Percentiles rank a stretch among this genome's conserved stretches.
Conservation (phyloP, 2,888 invertebrate species). For the Scaptomyza reducta region DNA sequence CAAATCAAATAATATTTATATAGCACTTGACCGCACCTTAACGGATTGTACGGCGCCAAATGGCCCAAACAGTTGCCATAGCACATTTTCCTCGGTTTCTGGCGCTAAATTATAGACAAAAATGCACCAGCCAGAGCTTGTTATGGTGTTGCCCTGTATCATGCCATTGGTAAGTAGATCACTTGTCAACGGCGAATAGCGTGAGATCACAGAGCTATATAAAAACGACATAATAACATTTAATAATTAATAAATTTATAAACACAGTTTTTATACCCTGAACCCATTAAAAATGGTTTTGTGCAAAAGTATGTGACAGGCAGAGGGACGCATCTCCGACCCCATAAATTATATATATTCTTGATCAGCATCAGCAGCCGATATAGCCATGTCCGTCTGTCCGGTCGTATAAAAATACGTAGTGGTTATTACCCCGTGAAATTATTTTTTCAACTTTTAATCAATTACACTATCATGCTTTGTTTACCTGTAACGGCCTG, state of each 20-base stretch:
- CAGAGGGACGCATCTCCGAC: too few species aligned
- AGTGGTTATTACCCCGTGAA: too few species aligned
- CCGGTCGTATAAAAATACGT: too few species aligned
- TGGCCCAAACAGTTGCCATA: conserved; percentile 98
- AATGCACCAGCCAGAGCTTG: conserved; percentile 92
- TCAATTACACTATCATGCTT: neutral
- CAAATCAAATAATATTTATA: neutral
- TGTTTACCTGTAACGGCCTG: conserved; percentile 83
- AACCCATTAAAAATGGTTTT: too few species aligned
- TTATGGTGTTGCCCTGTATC: conserved; percentile 93
- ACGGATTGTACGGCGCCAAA: conserved; percentile 99
- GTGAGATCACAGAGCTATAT: conserved; percentile 83
- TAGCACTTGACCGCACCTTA: conserved; percentile 88
- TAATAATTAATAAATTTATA: neutral
- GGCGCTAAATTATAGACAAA: conserved; percentile 98
- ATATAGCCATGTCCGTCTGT: too few species aligned
- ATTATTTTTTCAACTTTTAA: neutral
- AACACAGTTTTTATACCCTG: too few species aligned
- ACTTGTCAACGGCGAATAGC: conserved; percentile 94
- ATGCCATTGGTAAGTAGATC: conserved; percentile 91
- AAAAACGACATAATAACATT: neutral
- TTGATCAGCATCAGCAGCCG: too few species aligned
- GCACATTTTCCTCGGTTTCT: conserved; percentile 97
- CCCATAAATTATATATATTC: too few species aligned
- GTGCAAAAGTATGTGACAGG: too few species aligned